phyloP scores from a whole-genome alignment of 2,113 vertebrate species.

The Macquaria ambigua region DNA sequence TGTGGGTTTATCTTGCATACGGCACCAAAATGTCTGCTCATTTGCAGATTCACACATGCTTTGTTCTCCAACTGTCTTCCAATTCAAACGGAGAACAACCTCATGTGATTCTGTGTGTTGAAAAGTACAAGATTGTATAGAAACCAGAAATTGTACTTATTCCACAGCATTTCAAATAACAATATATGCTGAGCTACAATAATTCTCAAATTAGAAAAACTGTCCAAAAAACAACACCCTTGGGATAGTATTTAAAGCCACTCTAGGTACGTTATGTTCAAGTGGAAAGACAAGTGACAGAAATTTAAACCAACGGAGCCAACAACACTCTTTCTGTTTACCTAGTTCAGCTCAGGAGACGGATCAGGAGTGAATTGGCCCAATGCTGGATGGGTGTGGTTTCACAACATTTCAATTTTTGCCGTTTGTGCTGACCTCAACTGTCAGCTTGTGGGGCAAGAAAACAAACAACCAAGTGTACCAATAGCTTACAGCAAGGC shows the following conservation, averaged over 20 bases:
- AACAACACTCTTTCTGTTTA: not conserved
- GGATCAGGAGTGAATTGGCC: not conserved
- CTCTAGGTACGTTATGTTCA: not conserved
- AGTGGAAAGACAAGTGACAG: not conserved
- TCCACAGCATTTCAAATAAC: not conserved
- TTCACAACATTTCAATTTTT: not conserved
- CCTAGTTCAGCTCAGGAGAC: not conserved
- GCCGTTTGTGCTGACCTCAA: not conserved
- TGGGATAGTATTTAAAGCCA: not conserved
- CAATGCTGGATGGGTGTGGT: not conserved
- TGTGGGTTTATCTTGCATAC: slow-evolving; percentile 4
- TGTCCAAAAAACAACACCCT: no score
- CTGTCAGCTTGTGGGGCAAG: not conserved
- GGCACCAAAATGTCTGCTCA: not conserved
- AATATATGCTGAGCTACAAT: not conserved
- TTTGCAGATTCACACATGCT: not conserved
- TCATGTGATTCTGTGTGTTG: no score
- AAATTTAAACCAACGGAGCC: not conserved
- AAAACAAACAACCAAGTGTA: slow-evolving; percentile 8
- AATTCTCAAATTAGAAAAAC: not conserved
- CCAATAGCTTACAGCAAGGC: not conserved
- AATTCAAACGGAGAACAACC: not conserved
- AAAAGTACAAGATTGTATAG: not conserved
- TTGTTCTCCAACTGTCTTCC: not conserved
- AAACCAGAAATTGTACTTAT: not conserved